A percentile compares a stretch with the other conserved stretches of the same genome.
Evolutionary conservation across 2,113 vertebrate genomes (phyloP).

Genomic region (Rhabdomys dilectus): DNA sequence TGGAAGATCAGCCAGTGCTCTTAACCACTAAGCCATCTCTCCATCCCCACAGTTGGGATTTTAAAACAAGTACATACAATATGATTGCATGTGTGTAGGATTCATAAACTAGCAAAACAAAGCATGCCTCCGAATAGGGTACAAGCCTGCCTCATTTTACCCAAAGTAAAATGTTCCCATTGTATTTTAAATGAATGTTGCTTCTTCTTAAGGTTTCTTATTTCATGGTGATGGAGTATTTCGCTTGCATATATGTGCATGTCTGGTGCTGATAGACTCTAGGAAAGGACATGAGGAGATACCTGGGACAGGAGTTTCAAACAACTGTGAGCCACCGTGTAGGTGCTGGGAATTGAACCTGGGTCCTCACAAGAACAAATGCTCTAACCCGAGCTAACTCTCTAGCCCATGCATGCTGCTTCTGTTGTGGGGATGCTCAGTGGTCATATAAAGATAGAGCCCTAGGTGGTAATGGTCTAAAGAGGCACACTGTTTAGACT

Average conservation of each 20-base stretch:
- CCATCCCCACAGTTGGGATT: background rate
- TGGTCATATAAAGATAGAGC: background rate
- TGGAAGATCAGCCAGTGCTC: no score
- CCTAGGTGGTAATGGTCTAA: background rate
- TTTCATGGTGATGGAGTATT: no score
- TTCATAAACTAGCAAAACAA: background rate
- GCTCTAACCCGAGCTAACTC: background rate
- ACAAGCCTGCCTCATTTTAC: no score
- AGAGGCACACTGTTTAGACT: background rate
- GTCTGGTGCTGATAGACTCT: no score
- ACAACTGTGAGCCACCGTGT: no score
- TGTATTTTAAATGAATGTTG: no score
- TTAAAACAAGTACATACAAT: background rate
- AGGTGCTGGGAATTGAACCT: background rate
- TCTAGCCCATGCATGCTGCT: background rate
- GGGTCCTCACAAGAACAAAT: background rate
- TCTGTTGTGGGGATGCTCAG: background rate
- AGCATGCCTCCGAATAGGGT: background rate
- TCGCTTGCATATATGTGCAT: no score
- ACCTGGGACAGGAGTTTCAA: no score
- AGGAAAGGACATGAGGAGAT: no score
- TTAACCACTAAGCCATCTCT: no score
- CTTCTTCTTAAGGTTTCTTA: background rate
- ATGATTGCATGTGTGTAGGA: background rate
- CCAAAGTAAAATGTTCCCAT: no score